A percentile compares a stretch with the other conserved stretches of the same genome.
phyloP scores from a whole-genome alignment of 2,113 vertebrate species.

The Tyrannus savana region DNA sequence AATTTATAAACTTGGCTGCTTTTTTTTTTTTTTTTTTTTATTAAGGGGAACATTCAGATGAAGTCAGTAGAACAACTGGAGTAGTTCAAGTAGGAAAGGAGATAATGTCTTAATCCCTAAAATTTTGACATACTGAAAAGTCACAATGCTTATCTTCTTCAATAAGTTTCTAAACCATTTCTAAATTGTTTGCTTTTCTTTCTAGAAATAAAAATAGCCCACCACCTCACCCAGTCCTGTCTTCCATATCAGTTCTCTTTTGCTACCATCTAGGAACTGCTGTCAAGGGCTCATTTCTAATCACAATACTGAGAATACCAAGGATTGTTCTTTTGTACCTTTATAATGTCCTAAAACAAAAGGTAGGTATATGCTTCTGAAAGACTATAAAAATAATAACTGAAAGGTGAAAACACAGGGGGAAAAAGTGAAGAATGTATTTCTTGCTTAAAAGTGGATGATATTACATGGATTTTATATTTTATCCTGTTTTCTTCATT shows the following conservation, averaged over 20 bases:
- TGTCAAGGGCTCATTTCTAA: conserved; percentile 77
- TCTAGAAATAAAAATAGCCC: conserved; percentile 76
- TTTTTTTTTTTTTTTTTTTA: background rate
- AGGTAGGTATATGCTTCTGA: conserved; percentile 69
- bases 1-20: background rate
- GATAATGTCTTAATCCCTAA: background rate
- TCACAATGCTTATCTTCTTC: background rate
- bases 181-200: conserved; percentile 19
- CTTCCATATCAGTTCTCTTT: conserved; percentile 76
- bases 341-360: conserved; percentile 55
- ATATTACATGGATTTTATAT: background rate
- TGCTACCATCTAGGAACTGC: conserved; percentile 81
- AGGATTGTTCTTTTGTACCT: conserved; percentile 65
- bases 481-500: background rate
- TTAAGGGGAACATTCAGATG: background rate
- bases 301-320: conserved; percentile 73
- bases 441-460: background rate
- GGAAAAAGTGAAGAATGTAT: background rate
- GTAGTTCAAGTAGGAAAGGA: background rate
- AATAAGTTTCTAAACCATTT: background rate
- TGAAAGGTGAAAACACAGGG: background rate
- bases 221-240: conserved; percentile 71
- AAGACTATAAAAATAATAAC: background rate
- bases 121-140: background rate
- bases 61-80: background rate